Conservation (phyloP, 2,113 vertebrate species). For the Vulpes vulpes region DNA sequence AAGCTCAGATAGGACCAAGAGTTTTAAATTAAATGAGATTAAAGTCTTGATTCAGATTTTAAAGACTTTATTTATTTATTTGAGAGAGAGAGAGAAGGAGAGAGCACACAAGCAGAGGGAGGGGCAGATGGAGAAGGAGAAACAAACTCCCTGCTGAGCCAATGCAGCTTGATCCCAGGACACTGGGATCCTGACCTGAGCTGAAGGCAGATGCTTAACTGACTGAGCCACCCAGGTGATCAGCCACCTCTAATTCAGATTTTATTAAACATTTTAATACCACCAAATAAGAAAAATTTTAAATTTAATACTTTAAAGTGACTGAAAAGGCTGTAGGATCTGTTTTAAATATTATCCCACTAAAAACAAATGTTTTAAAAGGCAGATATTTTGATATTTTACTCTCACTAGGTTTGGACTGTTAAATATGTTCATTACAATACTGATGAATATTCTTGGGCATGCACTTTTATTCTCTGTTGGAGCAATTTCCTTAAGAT, state of each 20-base stretch:
- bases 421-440: background rate
- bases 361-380: conserved; percentile 48
- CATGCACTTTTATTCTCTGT: background rate
- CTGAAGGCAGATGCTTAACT: too few relatives aligned
- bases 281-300: conserved; percentile 44
- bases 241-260: background rate
- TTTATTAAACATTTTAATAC: conserved; percentile 71
- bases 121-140: too few relatives aligned
- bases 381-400: conserved; percentile 55
- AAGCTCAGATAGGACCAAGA: conserved; percentile 26
- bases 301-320: conserved; percentile 67
- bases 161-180: too few relatives aligned
- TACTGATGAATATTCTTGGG: background rate
- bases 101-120: too few relatives aligned
- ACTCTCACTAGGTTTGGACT: conserved; percentile 2
- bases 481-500: conserved; percentile 31
- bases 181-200: too few relatives aligned
- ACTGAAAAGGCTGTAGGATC: conserved; percentile 35
- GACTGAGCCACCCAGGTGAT: too few relatives aligned
- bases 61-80: background rate
- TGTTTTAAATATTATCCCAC: conserved; percentile 50
- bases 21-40: conserved; percentile 70
- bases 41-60: conserved; percentile 64
- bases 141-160: too few relatives aligned
- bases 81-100: too few relatives aligned